Percentiles rank a stretch among this genome's conserved stretches.
phyloP scores from a whole-genome alignment of 2,113 vertebrate genomes.

The Melanocharis versteri region DNA sequence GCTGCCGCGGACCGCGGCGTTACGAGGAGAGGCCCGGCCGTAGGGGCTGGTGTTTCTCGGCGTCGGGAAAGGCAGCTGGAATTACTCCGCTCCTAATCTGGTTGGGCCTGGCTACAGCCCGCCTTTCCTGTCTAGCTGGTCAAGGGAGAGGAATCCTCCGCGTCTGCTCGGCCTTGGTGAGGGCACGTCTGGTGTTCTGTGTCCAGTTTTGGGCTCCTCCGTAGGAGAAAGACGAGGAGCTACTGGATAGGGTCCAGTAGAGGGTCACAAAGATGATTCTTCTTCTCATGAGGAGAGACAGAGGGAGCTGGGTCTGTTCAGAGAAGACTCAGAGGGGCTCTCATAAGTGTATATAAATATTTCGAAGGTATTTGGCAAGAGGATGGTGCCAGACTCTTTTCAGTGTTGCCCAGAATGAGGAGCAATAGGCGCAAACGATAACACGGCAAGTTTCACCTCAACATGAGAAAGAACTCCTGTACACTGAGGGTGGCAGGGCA shows the following conservation, averaged over 20 bases:
- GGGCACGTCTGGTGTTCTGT: neutral
- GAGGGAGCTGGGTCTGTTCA: neutral
- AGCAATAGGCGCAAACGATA: neutral
- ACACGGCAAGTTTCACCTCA: neutral
- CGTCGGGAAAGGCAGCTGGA: neutral
- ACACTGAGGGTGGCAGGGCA: too few relatives aligned
- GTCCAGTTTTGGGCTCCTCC: too few relatives aligned
- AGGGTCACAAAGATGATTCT: neutral
- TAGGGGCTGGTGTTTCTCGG: rapidly evolving
- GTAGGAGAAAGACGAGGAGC: too few relatives aligned
- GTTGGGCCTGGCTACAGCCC: rapidly evolving
- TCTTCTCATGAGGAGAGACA: neutral
- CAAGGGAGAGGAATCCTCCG: too few relatives aligned
- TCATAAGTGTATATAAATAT: neutral
- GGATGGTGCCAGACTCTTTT: neutral
- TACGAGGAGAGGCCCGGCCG: rapidly evolving
- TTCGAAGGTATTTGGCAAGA: rapidly evolving
- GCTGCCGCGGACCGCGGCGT: rapidly evolving
- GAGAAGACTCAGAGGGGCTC: too few relatives aligned
- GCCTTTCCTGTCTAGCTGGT: rapidly evolving
- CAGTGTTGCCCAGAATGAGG: neutral
- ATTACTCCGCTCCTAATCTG: neutral
- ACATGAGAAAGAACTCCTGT: neutral
- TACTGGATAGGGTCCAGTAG: neutral
- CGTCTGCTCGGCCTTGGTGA: rapidly evolving